Base-by-base conservation (phyloP, 2,797 vertebrate genomes). In the Pantherophis vulpinus region DNA sequence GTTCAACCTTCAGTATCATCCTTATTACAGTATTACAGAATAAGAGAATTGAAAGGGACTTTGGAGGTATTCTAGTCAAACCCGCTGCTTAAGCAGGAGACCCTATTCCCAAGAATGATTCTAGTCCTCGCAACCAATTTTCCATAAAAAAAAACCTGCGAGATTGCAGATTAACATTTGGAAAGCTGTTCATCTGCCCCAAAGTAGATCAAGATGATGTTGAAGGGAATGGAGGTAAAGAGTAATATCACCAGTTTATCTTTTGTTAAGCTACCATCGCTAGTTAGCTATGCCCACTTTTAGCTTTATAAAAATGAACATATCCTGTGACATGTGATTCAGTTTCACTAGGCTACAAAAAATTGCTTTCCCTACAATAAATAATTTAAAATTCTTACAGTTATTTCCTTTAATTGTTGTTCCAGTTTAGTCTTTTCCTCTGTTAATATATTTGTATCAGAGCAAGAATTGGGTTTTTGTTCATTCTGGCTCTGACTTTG, bases 341-440 rank as follows among this genome's bases (percentile, higher is more conserved):
- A 47, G 42, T 47, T 47, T 42, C 20, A 2, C 20, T 47, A 83
- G 20, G 10, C 20, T 83, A 47, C 74, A 83, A 83, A 25, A 12
- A 56, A 3, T 74, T 56, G 63, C 23, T 66, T 23, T 7, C 11
- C 51, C 20, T 32, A 27, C 18, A 90, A 20, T 56, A 70, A 56
- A 55, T 54, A 37, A 16, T 29, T 54, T 66, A 56, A 0, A 13
- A 86, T 37, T 60, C 98, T 98, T 96, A 99, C 99, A 7, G 96
- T 98, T 47, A 99, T 97, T 37, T 99, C 99, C 94, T 98, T 99
- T 4, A 99, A 97, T 94, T 99, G 98, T 54, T 98, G 98, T 94
- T 99, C 99, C 93, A 99, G 95, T 97, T 98, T 98, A 47, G 66
- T 96, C 97, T 99, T 99, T 96, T 99, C 99, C 93, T 99, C 98